These are phyloP conservation scores for Anastrepha obliqua DNA, from an alignment of 1,140 invertebrate species.

Conservation along the genomic window DNA sequence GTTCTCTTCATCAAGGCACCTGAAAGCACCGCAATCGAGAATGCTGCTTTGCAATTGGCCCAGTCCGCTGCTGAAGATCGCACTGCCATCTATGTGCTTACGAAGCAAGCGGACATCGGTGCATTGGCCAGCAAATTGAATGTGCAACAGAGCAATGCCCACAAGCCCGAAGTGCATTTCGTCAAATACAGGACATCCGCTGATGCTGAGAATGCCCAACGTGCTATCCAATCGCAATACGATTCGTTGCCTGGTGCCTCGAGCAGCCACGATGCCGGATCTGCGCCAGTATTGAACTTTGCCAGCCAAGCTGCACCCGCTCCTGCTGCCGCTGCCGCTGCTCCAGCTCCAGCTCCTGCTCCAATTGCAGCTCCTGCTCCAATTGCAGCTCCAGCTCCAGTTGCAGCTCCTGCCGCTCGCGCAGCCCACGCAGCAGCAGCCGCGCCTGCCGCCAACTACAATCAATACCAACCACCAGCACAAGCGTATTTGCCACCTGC, in stretches of 20 bases:
- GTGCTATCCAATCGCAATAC: conserved; percentile 67
- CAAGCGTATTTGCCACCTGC: conserved; percentile 64
- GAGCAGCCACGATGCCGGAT: conserved; percentile 63
- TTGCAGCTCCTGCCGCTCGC: neutral
- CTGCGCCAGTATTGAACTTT: conserved; percentile 64
- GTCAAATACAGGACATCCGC: conserved; percentile 83
- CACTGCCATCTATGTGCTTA: conserved; percentile 88
- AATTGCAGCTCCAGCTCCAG: conserved; percentile 44
- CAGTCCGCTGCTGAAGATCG: conserved; percentile 83
- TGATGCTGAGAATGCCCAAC: conserved; percentile 71
- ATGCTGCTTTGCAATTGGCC: conserved; percentile 80
- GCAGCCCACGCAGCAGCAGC: neutral
- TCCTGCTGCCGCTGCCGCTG: neutral
- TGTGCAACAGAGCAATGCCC: conserved; percentile 60
- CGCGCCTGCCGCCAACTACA: conserved; percentile 54
- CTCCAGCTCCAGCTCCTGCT: conserved; percentile 60
- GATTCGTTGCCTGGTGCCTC: conserved; percentile 64
- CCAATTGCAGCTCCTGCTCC: conserved; percentile 53
- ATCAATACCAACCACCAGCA: conserved; percentile 59
- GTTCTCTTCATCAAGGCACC: conserved; percentile 91
- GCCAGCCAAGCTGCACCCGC: conserved; percentile 59
- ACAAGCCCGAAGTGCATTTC: conserved; percentile 84
- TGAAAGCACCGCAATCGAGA: conserved; percentile 75
- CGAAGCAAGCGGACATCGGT: conserved; percentile 78
- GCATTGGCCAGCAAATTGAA: conserved; percentile 64